Evolutionary conservation across 2,888 invertebrate genomes (phyloP), one percentile per base, ranked within the genome.

Genomic region (Xiphydria camelus): DNA sequence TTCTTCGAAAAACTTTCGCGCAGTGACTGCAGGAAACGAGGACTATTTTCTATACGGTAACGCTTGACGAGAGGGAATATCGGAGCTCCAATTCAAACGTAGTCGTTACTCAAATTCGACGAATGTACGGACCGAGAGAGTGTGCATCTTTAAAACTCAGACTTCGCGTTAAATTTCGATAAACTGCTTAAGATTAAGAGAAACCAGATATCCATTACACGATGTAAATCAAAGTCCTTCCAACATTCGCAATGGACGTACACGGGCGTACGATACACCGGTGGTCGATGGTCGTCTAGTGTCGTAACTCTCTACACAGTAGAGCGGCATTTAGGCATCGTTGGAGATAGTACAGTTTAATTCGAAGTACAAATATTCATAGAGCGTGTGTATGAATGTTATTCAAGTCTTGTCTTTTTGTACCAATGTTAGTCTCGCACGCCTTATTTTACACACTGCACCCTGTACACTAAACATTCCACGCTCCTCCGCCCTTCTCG

Each of bases 351-450:
- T 65, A 56, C 54, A 60, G 49, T 54, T 61, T 56, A 59, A 59
- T 53, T 53, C 53, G 53, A 49, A 57, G 54, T 62, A 62, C 52
- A 58, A 59, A 55, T 53, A 57, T 56, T 54, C 41, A 45, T 57
- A 61, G 53, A 51, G 53, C 59, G 55, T 55, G 57, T 55, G 53
- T 59, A 62, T 51, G 57, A 64, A 62, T 61, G 64, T 10, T 62
- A 61, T 61, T 62, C 59, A 65, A 68, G 61, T 67, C 62, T 69
- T 62, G 53, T 59, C 44, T 51, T 57, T 63, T 66, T 64, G 52
- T 62, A 62, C 61, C 58, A 57, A 62, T 57, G 44, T 56, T 60
- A 49, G 49, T 60, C 54, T 59, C 52, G 55, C 61, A 59, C 59
- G 60, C 56, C 45, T 53, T 62, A 62, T 55, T 57, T 62, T 64